Evolutionary conservation across 2,888 invertebrate genomes (phyloP).

Genomic region (Drosophila anceps): DNA sequence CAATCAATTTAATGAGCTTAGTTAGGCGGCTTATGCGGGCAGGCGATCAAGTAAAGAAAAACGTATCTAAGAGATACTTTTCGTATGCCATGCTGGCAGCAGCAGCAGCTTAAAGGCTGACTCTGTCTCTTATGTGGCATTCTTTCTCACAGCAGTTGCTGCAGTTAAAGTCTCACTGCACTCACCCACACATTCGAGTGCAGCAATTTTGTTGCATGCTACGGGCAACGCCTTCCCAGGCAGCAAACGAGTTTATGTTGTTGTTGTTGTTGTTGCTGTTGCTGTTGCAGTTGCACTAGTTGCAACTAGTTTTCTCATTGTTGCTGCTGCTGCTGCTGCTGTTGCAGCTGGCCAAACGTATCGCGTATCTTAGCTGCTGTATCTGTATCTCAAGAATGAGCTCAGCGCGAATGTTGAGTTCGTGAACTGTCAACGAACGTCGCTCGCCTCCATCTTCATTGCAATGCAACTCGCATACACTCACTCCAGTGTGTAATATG

Average conservation of each 20-base stretch:
- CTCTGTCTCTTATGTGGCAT: slow-evolving; percentile 43
- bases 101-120: slow-evolving; percentile 47
- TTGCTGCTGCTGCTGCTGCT: slow-evolving; percentile 26
- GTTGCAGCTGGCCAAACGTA: slow-evolving; percentile 63
- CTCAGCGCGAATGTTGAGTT: slow-evolving; percentile 62
- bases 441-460: slow-evolving; percentile 57
- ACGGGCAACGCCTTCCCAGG: slow-evolving; percentile 58
- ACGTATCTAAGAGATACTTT: slow-evolving; percentile 55
- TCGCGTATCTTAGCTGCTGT: slow-evolving; percentile 67
- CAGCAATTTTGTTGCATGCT: slow-evolving; percentile 34
- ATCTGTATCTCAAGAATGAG: slow-evolving; percentile 70
- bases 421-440: slow-evolving; percentile 79
- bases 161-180: slow-evolving; percentile 8
- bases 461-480: slow-evolving; percentile 31
- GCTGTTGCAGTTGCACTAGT: slow-evolving; percentile 67
- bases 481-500: not conserved
- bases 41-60: slow-evolving; percentile 23
- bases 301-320: slow-evolving; percentile 76
- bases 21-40: slow-evolving; percentile 53
- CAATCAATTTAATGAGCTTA: slow-evolving; percentile 64
- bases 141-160: slow-evolving; percentile 55
- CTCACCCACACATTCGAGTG: slow-evolving; percentile 51
- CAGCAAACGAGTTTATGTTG: slow-evolving; percentile 57
- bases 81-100: slow-evolving; percentile 18
- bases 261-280: slow-evolving; percentile 17